Base-by-base conservation (phyloP, 2,113 vertebrate species). In the Peucedramus taeniatus region DNA sequence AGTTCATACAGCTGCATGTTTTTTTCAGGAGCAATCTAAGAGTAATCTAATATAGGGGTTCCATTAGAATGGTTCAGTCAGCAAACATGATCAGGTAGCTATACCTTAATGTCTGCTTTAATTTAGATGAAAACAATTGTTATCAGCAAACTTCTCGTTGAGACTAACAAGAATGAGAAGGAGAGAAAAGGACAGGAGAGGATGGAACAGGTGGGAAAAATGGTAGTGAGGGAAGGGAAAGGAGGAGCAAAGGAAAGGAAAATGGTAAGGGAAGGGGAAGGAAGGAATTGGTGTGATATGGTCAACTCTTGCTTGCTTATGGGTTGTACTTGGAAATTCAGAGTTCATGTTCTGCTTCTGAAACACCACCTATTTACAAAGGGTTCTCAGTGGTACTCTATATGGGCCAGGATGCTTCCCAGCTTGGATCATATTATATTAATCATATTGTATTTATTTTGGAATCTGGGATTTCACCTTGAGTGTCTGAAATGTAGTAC, bases 191-290 rank as follows among this genome's bases (percentile, higher is more conserved):
- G 26, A 45, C 18, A 78, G 27, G 18, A 69, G 18, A 77, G 20
- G 35, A 45, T 45, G 37, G 23, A 53, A 74, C 15, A 63, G 13
- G 10, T 53, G 3, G 3, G 28, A 1, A 13, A 70, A 81, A 57
- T 14, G 20, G 11, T 12, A 3, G 7, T 1, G 2, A 2, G 1
- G 12, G 13, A 3, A 26, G 10, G 33, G 31, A 49, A 79, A 72
- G 12, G n/a, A 78, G 11, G 12, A 59, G 10, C 10, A 44, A 61
- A 59, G 27, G 13, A 47, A 45, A 40, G 6, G 22, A 26, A 14
- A 75, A 9, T 3, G 8, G 5, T 0, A 64, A 7, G 5, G 8
- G 5, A 11, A 72, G 4, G 30, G 10, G 8, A 47, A 49, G 4
- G 10, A 78, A 70, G 39, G 47, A n/a, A 33, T 19, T 2, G 0